These are phyloP conservation scores for Ericerus pela DNA, from an alignment of 1,140 invertebrate species.

Conservation along the genomic window DNA sequence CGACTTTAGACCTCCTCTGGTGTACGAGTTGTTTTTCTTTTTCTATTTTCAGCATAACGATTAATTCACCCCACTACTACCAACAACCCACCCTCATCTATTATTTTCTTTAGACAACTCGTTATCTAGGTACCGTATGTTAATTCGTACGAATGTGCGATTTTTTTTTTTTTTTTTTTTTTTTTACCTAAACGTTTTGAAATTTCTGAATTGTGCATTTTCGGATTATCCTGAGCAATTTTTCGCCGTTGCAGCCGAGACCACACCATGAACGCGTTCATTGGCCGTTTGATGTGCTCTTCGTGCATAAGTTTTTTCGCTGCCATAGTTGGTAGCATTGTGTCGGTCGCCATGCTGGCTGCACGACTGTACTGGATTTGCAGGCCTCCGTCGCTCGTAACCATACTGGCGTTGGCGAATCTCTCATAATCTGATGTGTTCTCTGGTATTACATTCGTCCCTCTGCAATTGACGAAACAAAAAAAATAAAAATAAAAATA, in stretches of 20 bases:
- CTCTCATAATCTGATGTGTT: slow-evolving; percentile 2
- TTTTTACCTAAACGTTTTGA: slow-evolving; percentile 63
- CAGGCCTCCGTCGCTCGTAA: neutral
- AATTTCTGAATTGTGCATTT: slow-evolving; percentile 96
- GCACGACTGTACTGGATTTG: slow-evolving; percentile 1
- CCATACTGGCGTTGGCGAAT: slow-evolving; percentile 7
- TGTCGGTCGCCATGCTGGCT: neutral
- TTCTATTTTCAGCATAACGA: too few species aligned
- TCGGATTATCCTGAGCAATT: slow-evolving; percentile 89
- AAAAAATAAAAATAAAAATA: too few species aligned
- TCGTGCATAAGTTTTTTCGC: neutral
- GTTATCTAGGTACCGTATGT: too few species aligned
- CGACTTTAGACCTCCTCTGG: too few species aligned
- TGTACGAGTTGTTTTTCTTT: too few species aligned
- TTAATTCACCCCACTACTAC: too few species aligned
- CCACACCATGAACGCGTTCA: slow-evolving; percentile 88
- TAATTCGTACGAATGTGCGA: neutral
- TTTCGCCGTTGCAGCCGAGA: slow-evolving; percentile 67
- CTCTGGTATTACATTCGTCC: neutral
- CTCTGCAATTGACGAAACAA: neutral
- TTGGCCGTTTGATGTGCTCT: slow-evolving; percentile 62
- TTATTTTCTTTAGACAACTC: too few species aligned
- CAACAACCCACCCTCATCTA: too few species aligned
- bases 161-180: neutral
- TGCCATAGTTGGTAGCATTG: neutral